Base-by-base conservation (phyloP, 2,113 vertebrate species). In the Apus apus region DNA sequence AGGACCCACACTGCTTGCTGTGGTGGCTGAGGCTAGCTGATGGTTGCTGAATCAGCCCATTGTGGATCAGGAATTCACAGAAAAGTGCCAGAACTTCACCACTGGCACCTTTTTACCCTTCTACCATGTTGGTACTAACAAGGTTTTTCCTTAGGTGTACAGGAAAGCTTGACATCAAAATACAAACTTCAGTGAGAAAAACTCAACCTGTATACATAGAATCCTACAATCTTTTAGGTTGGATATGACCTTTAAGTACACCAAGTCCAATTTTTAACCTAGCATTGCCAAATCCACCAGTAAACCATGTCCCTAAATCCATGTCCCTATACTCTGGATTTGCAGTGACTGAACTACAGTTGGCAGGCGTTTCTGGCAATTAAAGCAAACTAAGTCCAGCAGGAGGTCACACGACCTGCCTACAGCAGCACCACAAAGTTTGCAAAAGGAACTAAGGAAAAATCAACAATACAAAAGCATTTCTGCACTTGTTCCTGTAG, bases 1-100 rank as follows among this genome's bases (percentile, higher is more conserved):
- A 8, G 23, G 18, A 20, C 15, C 6, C 32, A 26, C 0, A 0
- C 12, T 43, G 11, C 13, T 1, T 3, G 2, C 13, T 40, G 9
- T 51, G 20, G 29, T 5, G 2, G 12, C 18, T 54, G 36, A 71
- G 14, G 21, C 19, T 38, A 38, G 5, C 15, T 56, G 38, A 53
- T 11, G 23, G n/a, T 34, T 68, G 11, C 23, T 50, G 15, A 45
- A n/a, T n/a, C 16, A 38, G 10, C 15, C 14, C 27, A 11, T 6
- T 75, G 23, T 29, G 14, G 21, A 45, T 36, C 0, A 0, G n/a
- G 16, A 43, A 30, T 18, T 3, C 8, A 53, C 5, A 72, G 26
- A 51, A 92, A 56, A 83, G 32, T 60, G 12, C 7, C 32, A 46
- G 20, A 72, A 51, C 74, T 64, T 70, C 46, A 50, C 25, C 14